Evolutionary conservation across 2,888 invertebrate species (phyloP).

Genomic region (Neocrepidodera transversa): DNA sequence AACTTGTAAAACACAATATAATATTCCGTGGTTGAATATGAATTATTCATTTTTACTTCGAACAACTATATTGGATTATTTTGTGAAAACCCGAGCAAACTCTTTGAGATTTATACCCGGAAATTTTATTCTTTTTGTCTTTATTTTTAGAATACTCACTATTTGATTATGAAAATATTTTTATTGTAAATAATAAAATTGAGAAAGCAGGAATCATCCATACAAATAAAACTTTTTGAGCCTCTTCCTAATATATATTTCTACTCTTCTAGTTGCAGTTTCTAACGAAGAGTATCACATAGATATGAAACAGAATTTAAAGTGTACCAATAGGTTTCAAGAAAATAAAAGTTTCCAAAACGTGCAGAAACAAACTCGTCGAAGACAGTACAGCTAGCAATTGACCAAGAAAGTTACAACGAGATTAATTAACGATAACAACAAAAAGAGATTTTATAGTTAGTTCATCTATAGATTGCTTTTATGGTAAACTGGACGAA

Average conservation of each 20-base stretch:
- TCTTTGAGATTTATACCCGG: too few relatives aligned
- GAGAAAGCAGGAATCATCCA: too few relatives aligned
- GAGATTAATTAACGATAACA: background rate
- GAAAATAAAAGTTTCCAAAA: constrained; percentile 23
- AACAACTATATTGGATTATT: too few relatives aligned
- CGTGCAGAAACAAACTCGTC: constrained; percentile 34
- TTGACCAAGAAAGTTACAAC: background rate
- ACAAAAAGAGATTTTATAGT: background rate
- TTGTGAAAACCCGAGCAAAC: too few relatives aligned
- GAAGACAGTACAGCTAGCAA: constrained; percentile 33
- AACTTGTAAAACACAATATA: too few relatives aligned
- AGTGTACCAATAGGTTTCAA: constrained; percentile 17
- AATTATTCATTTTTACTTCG: too few relatives aligned
- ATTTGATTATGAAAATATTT: too few relatives aligned
- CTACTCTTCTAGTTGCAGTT: constrained; percentile 11
- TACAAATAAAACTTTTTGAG: background rate
- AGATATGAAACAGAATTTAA: constrained; percentile 41
- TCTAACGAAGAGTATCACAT: constrained; percentile 21
- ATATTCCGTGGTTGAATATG: too few relatives aligned
- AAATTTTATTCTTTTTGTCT: too few relatives aligned
- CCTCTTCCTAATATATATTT: background rate
- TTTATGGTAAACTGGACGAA: constrained; percentile 18
- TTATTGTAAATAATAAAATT: too few relatives aligned
- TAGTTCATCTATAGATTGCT: background rate
- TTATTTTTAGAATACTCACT: too few relatives aligned